phyloP scores from a whole-genome alignment of 2,888 invertebrate species.

The Mayetiola destructor region DNA sequence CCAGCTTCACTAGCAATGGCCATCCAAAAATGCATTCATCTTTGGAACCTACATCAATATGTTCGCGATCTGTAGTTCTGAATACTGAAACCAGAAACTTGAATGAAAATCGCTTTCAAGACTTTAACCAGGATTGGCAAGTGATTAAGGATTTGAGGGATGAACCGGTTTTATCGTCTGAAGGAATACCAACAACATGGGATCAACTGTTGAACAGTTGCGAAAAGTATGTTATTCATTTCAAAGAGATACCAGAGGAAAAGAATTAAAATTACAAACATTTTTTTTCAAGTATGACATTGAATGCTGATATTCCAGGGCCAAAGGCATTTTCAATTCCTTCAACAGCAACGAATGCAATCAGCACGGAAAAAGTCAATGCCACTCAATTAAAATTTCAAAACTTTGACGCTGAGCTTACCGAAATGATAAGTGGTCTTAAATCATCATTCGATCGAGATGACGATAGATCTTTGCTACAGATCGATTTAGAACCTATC shows the following conservation, averaged over 20 bases:
- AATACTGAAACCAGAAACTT: too few species aligned
- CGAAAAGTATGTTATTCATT: too few species aligned
- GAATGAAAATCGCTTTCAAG: too few species aligned
- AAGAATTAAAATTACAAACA: too few species aligned
- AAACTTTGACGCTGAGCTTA: not conserved
- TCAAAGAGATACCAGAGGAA: too few species aligned
- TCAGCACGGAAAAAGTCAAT: not conserved
- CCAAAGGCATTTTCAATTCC: not conserved
- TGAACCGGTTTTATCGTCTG: not conserved
- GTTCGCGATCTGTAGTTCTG: too few species aligned
- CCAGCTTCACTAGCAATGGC: not conserved
- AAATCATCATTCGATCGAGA: not conserved
- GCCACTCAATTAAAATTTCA: not conserved
- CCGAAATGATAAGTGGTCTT: conserved; percentile 4
- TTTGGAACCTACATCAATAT: not conserved
- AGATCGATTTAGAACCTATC: not conserved
- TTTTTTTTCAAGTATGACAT: too few species aligned
- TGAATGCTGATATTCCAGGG: too few species aligned
- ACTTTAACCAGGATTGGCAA: too few species aligned
- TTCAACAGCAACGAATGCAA: not conserved
- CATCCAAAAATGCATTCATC: not conserved
- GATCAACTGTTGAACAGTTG: too few species aligned
- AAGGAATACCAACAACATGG: not conserved
- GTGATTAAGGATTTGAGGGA: not conserved
- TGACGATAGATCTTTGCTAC: not conserved